Base-by-base conservation (phyloP, 2,888 invertebrate genomes). In the Mimas tiliae region DNA sequence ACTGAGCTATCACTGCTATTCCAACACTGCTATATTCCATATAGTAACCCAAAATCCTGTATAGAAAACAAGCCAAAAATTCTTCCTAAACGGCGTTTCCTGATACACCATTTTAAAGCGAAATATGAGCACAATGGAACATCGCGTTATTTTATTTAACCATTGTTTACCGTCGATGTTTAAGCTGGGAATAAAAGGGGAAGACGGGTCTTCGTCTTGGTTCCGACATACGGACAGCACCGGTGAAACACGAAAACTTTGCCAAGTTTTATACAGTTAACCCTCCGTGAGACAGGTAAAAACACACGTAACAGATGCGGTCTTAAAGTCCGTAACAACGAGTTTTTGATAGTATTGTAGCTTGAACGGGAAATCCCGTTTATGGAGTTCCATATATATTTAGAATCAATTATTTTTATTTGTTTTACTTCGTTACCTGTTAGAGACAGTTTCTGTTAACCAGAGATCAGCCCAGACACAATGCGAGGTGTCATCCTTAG, bases 41-140 rank as follows among this genome's bases (percentile, higher is more conserved):
- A n/a, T n/a, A n/a, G n/a, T n/a, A n/a, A n/a, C 48, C 34, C 19
- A 34, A 58, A 63, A 64, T 45, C 19, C 34, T 47, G 55, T 65
- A 19, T 50, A 34, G 63, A 38, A 6, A 65, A n/a, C 48, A 58
- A 48, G 65, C 48, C 48, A 58, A 65, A 53, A 58, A 48, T 48
- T 48, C 16, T 38, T 58, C 34, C 58, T 47, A 65, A 48, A 65
- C 47, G 55, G 48, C 19, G 47, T 48, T 65, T 55, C 38, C 58
- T 58, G 65, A 65, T 34, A 55, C n/a, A 50, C 55, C 58, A 48
- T 58, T 65, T 58, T 58, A 48, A 58, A 34, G 53, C 48, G 48
- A 58, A 65, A 58, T 58, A 65, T 65, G 65, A 58, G 21, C 64
- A 64, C 58, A 65, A 65, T 65, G 58, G 48, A 58, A 65, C 48